Base-by-base conservation (phyloP, 2,113 vertebrate genomes). In the Lepisosteus osseus region DNA sequence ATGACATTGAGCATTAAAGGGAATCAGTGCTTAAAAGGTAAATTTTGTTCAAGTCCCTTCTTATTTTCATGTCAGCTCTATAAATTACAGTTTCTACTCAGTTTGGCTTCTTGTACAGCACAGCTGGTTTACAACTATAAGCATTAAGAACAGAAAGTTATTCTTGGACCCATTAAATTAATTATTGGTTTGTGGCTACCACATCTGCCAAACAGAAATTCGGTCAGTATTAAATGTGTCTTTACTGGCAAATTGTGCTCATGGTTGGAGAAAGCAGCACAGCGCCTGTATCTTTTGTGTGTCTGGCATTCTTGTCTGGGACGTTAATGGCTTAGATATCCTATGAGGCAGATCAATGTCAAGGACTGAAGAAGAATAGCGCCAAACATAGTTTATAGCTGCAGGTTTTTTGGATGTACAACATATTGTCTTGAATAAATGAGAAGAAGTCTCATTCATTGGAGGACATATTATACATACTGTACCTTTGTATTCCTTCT, bases 161-260 rank as follows among this genome's bases (percentile, higher is more conserved):
- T 66, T 45, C 43, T 66, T 66, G 64, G 64, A 66, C 43, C 14
- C 70, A 42, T 65, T 72, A 65, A 65, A 72, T 65, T 72, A 72
- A 72, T 65, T 47, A 13, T 65, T 62, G 42, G 61, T 65, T 51
- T 63, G 47, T 51, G 69, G 62, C 15, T 13, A 29, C 45, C 64
- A n/a, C 64, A 44, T 44, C 43, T 66, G 64, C 44, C 64, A 66
- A 66, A 66, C 43, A n/a, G 64, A n/a, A n/a, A 47, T 41, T 42
- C 17, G 6, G 54, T 56, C 13, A 40, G 64, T 42, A 62, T 40
- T 54, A 42, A 47, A 65, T 54, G 64, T 61, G 65, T 72, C 62
- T 54, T 61, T 72, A 15, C 51, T 72, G 70, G 62, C 70, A 72
- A 51, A 14, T 11, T 41, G 29, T 44, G 62, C 3, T 55, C 29